Conservation (phyloP, 2,113 vertebrate species). For the Saguinus imperator region DNA sequence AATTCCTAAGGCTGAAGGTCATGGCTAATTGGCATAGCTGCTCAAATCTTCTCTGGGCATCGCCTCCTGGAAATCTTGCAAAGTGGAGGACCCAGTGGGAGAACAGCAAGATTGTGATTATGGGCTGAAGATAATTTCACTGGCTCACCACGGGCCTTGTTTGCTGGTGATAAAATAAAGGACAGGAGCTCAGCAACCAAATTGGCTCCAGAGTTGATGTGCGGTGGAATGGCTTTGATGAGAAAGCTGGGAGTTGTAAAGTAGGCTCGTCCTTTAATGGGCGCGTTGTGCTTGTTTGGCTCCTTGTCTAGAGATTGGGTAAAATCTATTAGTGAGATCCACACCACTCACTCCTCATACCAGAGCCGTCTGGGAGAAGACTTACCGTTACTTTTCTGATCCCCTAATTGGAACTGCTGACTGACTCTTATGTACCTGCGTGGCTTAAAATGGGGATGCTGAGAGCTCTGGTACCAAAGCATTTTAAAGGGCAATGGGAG, state of each 20-base stretch:
- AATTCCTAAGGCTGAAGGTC: neutral
- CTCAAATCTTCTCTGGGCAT: constrained; percentile 8
- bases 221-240: neutral
- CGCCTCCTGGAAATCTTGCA: neutral
- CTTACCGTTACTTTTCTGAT: constrained; percentile 69
- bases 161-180: constrained; percentile 54
- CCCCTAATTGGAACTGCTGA: constrained; percentile 81
- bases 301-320: constrained; percentile 59
- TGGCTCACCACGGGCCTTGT: constrained; percentile 1
- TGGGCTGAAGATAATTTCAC: constrained; percentile 1
- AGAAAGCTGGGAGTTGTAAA: constrained; percentile 33
- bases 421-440: constrained; percentile 66
- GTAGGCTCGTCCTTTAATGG: constrained; percentile 52
- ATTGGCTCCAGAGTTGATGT: constrained; percentile 16
- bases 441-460: constrained; percentile 79
- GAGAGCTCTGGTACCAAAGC: constrained; percentile 71
- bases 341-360: neutral
- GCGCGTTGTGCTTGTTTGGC: constrained; percentile 65
- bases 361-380: constrained; percentile 77
- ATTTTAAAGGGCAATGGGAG: constrained; percentile 80
- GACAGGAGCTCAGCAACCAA: neutral
- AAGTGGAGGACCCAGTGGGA: neutral
- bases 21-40: constrained; percentile 46
- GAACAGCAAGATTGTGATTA: neutral
- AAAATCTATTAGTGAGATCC: constrained; percentile 76